These are phyloP conservation scores for Rhorus exstirpatorius DNA, from an alignment of 2,888 invertebrate genomes.

Conservation along the genomic window DNA sequence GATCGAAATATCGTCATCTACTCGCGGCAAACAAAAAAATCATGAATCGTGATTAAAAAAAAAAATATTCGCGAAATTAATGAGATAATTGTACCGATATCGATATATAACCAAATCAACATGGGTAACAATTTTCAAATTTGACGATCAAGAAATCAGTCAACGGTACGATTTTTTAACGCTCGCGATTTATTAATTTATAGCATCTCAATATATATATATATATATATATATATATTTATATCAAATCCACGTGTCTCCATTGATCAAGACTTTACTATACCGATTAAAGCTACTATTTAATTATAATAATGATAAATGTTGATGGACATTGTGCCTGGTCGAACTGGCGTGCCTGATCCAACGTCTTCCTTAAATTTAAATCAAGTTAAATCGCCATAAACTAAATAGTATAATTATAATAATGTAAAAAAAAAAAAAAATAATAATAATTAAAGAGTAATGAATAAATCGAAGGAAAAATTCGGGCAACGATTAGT, in stretches of 20 bases:
- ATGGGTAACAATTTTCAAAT: too few relatives aligned
- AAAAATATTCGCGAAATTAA: slow-evolving; percentile 25
- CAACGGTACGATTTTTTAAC: neutral
- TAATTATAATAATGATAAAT: slow-evolving; percentile 32
- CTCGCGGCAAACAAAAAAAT: too few relatives aligned
- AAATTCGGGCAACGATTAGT: slow-evolving; percentile 3
- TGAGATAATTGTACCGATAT: neutral
- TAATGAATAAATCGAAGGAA: too few relatives aligned
- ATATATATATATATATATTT: neutral
- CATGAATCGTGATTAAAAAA: too few relatives aligned
- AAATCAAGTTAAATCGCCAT: slow-evolving; percentile 28
- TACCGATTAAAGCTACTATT: neutral
- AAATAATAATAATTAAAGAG: slow-evolving; percentile 12
- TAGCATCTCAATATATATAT: neutral
- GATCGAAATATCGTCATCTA: neutral
- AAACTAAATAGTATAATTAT: slow-evolving; percentile 16
- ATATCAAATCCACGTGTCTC: slow-evolving; percentile 68
- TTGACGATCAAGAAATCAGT: neutral
- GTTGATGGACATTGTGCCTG: slow-evolving; percentile 63
- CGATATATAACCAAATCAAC: neutral
- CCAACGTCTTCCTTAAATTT: slow-evolving; percentile 81
- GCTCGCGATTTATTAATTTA: neutral
- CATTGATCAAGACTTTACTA: neutral
- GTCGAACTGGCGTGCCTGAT: slow-evolving; percentile 81
- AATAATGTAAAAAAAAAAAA: too few relatives aligned